Conservation (phyloP, 1,140 invertebrate species). For the Bicyclus anynana region DNA sequence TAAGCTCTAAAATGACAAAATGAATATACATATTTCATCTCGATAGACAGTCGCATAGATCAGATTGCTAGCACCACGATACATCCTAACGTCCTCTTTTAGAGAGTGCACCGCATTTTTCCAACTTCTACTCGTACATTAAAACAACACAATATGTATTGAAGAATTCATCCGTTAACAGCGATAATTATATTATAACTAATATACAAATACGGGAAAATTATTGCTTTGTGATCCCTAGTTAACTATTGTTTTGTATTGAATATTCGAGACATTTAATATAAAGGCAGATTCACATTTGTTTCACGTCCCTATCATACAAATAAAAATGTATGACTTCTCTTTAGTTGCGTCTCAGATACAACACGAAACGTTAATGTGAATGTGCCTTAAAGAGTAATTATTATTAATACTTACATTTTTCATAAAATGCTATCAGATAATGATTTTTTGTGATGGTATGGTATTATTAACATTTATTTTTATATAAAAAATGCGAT, state of each 20-base stretch:
- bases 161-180: constrained; percentile 30
- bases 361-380: no score
- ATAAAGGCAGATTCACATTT: not conserved
- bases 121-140: constrained; percentile 12
- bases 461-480: not conserved
- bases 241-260: constrained; percentile 24
- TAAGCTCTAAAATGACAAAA: constrained; percentile 75
- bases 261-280: constrained; percentile 23
- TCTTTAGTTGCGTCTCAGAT: no score
- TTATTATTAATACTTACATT: no score
- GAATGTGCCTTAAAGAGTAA: no score
- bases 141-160: constrained; percentile 24
- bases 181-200: constrained; percentile 33
- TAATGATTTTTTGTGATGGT: not conserved
- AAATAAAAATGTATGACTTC: no score
- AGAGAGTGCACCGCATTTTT: constrained; percentile 49
- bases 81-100: constrained; percentile 47
- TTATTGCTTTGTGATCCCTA: constrained; percentile 48
- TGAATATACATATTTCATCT: constrained; percentile 61
- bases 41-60: constrained; percentile 55
- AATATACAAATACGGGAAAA: constrained; percentile 41
- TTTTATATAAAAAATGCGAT: constrained; percentile 11
- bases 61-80: constrained; percentile 70
- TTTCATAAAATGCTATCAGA: not conserved
- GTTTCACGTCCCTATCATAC: no score